A percentile compares a stretch with the other conserved stretches of the same genome.
These are phyloP conservation scores for Parochlus steinenii DNA, from an alignment of 2,888 invertebrate genomes.

Conservation along the genomic window DNA sequence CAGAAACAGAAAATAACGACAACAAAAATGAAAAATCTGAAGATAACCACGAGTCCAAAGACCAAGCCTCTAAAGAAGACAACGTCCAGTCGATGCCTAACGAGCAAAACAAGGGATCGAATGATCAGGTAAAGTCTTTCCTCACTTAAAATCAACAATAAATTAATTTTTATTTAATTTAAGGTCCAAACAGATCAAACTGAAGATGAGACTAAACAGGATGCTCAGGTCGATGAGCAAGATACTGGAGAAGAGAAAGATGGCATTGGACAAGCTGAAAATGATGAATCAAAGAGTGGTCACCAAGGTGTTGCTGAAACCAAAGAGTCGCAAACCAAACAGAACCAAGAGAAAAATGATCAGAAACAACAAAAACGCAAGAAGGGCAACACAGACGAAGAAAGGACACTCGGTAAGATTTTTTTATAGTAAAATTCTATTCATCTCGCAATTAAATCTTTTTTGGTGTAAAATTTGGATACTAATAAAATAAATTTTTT, in stretches of 20 bases:
- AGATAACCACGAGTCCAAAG: constrained; percentile 25
- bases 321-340: constrained; percentile 22
- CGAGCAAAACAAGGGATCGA: constrained; percentile 20
- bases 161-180: constrained; percentile 7
- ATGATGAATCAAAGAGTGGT: constrained; percentile 51
- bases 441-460: too few species aligned
- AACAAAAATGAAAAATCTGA: constrained; percentile 27
- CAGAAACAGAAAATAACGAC: constrained; percentile 37
- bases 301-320: constrained; percentile 40
- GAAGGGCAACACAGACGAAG: constrained; percentile 58
- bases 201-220: constrained; percentile 31
- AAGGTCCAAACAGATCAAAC: constrained; percentile 23
- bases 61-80: constrained; percentile 26
- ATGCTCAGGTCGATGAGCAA: constrained; percentile 34
- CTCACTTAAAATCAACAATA: too few species aligned
- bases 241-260: constrained; percentile 39
- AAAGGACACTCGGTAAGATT: constrained; percentile 43
- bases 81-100: constrained; percentile 26
- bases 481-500: constrained; percentile 1
- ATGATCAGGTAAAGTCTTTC: constrained; percentile 27
- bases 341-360: constrained; percentile 27
- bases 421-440: constrained; percentile 6
- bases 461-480: too few species aligned
- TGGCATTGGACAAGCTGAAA: constrained; percentile 57
- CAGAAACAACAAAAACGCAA: constrained; percentile 47